A percentile compares a stretch with the other conserved stretches of the same genome.
Evolutionary conservation across 1,140 invertebrate species (phyloP).

Genomic region (Cyphomyrmex costatus): DNA sequence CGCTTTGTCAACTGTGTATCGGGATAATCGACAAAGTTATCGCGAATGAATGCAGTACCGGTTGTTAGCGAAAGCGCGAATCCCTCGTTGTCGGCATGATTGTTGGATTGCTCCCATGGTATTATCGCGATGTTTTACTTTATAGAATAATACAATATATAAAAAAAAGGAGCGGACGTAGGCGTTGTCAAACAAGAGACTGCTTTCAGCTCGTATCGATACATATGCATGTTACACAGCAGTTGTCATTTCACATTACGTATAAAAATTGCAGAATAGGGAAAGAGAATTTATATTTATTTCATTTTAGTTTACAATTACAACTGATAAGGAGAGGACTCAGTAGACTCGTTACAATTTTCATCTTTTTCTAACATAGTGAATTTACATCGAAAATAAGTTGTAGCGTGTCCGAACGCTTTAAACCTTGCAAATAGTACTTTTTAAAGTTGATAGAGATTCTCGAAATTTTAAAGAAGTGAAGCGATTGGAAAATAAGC

Average conservation of each 20-base stretch:
- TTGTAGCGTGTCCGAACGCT: too few species aligned
- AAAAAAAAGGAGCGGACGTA: background rate
- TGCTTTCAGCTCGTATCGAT: conserved; percentile 4
- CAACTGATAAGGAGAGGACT: background rate
- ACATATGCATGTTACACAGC: background rate
- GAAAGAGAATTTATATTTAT: background rate
- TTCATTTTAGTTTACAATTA: background rate
- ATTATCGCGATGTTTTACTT: conserved; percentile 22
- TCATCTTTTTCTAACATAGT: too few species aligned
- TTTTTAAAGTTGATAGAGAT: too few species aligned
- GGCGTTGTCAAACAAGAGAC: background rate
- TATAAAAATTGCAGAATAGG: background rate
- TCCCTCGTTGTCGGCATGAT: background rate
- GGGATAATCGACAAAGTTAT: conserved; percentile 63
- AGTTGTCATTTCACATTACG: background rate
- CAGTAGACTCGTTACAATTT: too few species aligned
- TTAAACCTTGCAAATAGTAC: too few species aligned
- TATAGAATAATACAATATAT: conserved; percentile 41
- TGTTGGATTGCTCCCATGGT: conserved; percentile 33
- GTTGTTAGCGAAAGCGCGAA: conserved; percentile 36
- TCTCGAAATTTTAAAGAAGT: too few species aligned
- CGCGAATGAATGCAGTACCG: conserved; percentile 35
- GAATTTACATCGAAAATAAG: too few species aligned
- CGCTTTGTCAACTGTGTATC: conserved; percentile 52
- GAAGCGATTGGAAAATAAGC: too few species aligned